These are phyloP conservation scores for Garra rufa DNA, from an alignment of 2,113 vertebrate genomes.

Conservation along the genomic window DNA sequence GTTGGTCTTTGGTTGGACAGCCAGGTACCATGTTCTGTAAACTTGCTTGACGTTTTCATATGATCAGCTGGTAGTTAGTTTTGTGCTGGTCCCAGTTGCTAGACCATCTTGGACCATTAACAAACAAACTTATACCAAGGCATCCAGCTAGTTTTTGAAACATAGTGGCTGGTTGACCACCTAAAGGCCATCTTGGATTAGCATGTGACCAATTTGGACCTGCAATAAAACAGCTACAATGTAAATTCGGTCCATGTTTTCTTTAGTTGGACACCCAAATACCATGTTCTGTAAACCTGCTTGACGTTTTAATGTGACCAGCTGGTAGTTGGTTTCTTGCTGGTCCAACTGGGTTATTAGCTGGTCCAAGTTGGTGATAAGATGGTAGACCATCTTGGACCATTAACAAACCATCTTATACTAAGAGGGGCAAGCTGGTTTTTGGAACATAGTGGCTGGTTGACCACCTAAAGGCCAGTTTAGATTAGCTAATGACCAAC, in stretches of 20 bases:
- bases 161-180: not conserved
- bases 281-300: not conserved
- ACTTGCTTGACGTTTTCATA: not conserved
- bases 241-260: too few species aligned
- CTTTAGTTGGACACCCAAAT: too few species aligned
- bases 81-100: too few species aligned
- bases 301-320: not conserved
- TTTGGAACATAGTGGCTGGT: too few species aligned
- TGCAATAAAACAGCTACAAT: too few species aligned
- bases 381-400: too few species aligned
- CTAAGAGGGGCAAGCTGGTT: not conserved
- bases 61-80: too few species aligned
- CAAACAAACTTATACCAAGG: not conserved
- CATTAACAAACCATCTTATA: not conserved
- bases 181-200: not conserved
- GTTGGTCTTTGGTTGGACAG: too few species aligned
- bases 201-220: too few species aligned
- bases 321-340: not conserved
- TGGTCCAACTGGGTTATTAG: too few species aligned
- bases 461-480: too few species aligned
- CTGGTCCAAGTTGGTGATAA: too few species aligned
- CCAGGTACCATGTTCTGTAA: not conserved
- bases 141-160: not conserved
- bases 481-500: not conserved
- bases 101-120: not conserved